Evolutionary conservation across 2,113 vertebrate species (phyloP), one percentile per base, ranked within the genome.

Genomic region (Nesoenas mayeri): DNA sequence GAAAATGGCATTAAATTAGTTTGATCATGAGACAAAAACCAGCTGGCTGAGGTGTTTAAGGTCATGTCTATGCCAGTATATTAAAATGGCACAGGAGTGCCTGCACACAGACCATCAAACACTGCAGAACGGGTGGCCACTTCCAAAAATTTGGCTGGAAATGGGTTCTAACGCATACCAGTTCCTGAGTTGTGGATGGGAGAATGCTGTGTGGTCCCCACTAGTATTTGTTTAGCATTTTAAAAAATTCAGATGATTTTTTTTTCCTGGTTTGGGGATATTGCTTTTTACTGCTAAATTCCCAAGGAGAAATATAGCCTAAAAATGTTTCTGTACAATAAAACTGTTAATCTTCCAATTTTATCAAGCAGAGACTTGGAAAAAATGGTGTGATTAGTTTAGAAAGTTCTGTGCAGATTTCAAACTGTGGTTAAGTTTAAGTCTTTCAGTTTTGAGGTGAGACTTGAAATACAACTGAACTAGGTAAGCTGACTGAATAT

Each of bases 111-210:
- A n/a, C 17, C n/a, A 66, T 32, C 28, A 74, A 70, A 58, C 21
- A n/a, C 17, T 38, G 40, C n/a, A 79, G 65, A 78, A 16, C 22
- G 12, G 5, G 18, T 44, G 15, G 11, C 11, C 36, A 40, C 3
- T 15, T 82, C 36, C 6, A 34, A 6, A 74, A 5, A 4, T 71
- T 58, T 71, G 40, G 25, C 38, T 78, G 64, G 38, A 85, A 62
- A 62, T 9, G 4, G 3, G 4, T 3, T 36, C 12, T 22, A 53
- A 26, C 3, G 2, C 24, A 17, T n/a, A 56, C 5, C 28, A 36
- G 4, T n/a, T 71, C 36, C 56, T 66, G 31, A 50, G 31, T 0
- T 40, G 11, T 53, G 56, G 5, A 25, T 51, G 18, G 22, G 4
- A 88, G 22, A 57, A 20, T 47, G 25, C 6, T 51, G 3, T 54